Conservation (phyloP, 2,113 vertebrate species). For the Lichenostomus cassidix region DNA sequence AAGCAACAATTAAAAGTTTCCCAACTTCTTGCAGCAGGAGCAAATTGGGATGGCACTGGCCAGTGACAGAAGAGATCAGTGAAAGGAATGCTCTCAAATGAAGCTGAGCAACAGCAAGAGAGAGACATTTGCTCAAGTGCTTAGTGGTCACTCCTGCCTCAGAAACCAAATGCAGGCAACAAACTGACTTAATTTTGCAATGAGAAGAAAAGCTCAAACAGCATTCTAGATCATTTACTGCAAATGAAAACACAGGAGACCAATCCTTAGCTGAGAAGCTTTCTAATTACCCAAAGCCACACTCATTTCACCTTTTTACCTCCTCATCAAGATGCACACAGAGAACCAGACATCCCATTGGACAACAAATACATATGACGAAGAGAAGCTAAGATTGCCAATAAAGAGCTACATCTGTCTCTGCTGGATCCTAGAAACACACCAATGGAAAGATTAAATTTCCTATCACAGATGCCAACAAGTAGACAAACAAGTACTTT, state of each 20-base stretch:
- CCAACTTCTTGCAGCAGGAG: neutral
- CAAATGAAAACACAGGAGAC: neutral
- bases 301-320: slow-evolving; percentile 6
- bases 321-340: slow-evolving; percentile 13
- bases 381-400: neutral
- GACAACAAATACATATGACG: neutral
- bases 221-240: neutral
- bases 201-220: neutral
- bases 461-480: slow-evolving; percentile 10
- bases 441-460: slow-evolving; percentile 16
- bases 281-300: neutral
- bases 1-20: slow-evolving; percentile 10
- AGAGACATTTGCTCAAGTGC: neutral
- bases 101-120: neutral
- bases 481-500: slow-evolving; percentile 44
- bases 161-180: neutral
- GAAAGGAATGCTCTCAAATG: neutral
- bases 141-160: neutral
- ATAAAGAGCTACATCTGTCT: neutral
- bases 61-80: neutral
- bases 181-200: neutral
- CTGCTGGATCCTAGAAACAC: slow-evolving; percentile 5
- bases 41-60: neutral
- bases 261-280: slow-evolving; percentile 8
- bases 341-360: neutral